phyloP scores from a whole-genome alignment of 35 echinoderm and acorn worm genomes.

The Apostichopus californicus region DNA sequence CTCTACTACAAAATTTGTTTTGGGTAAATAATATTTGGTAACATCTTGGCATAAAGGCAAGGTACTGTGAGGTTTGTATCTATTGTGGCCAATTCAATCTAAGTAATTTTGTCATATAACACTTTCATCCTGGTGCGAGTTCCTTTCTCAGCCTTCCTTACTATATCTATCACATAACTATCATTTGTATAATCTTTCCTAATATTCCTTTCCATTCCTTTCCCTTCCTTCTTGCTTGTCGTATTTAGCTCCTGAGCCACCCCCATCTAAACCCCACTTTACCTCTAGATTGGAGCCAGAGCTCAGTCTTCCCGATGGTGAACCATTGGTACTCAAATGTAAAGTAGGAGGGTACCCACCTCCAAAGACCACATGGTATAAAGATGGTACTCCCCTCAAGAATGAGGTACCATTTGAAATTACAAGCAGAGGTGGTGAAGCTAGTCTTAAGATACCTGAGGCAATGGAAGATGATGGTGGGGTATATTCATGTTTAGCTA shows the following conservation, averaged over 20 bases:
- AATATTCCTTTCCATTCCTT: background rate
- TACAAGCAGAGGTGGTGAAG: conserved; percentile 45
- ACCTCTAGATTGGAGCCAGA: conserved; percentile 43
- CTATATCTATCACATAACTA: background rate
- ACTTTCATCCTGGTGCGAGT: no score
- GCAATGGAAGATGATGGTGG: conserved; percentile 56
- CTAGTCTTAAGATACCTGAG: conserved; percentile 35
- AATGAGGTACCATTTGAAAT: conserved; percentile 63
- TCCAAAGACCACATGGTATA: conserved; percentile 67
- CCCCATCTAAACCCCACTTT: conserved; percentile 52
- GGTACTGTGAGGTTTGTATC: background rate
- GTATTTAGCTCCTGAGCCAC: background rate
- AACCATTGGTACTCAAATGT: conserved; percentile 58
- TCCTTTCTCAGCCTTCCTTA: background rate
- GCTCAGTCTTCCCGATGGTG: conserved; percentile 32
- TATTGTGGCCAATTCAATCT: background rate
- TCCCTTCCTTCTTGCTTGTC: background rate
- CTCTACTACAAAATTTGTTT: background rate
- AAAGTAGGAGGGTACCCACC: conserved; percentile 58
- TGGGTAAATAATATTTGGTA: background rate
- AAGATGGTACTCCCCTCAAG: conserved; percentile 42
- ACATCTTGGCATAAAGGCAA: background rate
- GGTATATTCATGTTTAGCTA: conserved; percentile 41
- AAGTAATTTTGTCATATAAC: no score
- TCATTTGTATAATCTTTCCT: background rate